Conservation (phyloP, 1,140 invertebrate genomes). For the Pomacea maculata region DNA sequence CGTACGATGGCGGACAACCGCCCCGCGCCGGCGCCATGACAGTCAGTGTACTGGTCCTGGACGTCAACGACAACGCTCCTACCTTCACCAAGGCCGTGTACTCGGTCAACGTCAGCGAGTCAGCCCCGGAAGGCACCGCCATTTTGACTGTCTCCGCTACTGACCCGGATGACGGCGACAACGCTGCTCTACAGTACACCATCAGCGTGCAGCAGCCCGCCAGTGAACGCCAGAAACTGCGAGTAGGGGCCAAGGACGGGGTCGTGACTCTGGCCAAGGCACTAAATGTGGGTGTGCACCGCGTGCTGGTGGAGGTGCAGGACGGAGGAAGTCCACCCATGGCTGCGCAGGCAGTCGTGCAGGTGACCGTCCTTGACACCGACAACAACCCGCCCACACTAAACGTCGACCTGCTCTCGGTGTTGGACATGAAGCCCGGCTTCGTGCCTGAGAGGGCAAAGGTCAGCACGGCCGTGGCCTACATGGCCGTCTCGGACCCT, state of each 20-base stretch:
- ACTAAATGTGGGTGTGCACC: slow-evolving; percentile 24
- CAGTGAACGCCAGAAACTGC: slow-evolving; percentile 20
- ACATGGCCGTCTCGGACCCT: slow-evolving; percentile 46
- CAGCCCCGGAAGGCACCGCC: slow-evolving; percentile 35
- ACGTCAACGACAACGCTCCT: slow-evolving; percentile 92
- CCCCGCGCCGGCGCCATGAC: slow-evolving; percentile 84
- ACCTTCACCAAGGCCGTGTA: slow-evolving; percentile 81
- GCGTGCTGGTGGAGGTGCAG: slow-evolving; percentile 68
- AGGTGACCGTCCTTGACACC: slow-evolving; percentile 78
- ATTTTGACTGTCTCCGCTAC: slow-evolving; percentile 76
- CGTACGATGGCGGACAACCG: slow-evolving; percentile 90
- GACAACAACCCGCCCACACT: slow-evolving; percentile 93
- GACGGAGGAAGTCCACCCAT: slow-evolving; percentile 66
- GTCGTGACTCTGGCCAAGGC: slow-evolving; percentile 16
- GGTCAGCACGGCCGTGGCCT: slow-evolving; percentile 47
- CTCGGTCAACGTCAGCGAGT: slow-evolving; percentile 73
- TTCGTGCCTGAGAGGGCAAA: slow-evolving; percentile 43
- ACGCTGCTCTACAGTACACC: slow-evolving; percentile 84
- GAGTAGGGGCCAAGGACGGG: slow-evolving; percentile 14
- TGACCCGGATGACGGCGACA: slow-evolving; percentile 89
- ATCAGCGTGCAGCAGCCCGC: slow-evolving; percentile 44
- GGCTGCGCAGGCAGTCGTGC: slow-evolving; percentile 73
- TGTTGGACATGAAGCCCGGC: slow-evolving; percentile 43
- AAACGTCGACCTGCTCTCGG: slow-evolving; percentile 66
- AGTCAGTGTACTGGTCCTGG: slow-evolving; percentile 78